These are phyloP conservation scores for Acanthacorydalis orientalis DNA, from an alignment of 2,888 invertebrate genomes.

Conservation along the genomic window DNA sequence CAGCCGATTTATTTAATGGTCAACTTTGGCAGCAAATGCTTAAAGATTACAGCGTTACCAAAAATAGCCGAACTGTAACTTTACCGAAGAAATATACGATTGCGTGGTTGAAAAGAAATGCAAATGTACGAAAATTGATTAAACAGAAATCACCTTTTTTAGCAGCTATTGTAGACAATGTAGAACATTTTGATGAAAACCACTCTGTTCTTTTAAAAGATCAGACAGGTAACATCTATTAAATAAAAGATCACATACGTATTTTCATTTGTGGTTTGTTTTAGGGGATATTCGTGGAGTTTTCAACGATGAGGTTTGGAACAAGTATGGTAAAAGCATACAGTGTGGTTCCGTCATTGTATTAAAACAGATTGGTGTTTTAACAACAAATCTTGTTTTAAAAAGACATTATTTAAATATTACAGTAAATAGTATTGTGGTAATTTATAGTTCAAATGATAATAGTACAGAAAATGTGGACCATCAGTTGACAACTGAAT, in stretches of 20 bases:
- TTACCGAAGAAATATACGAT: conserved; percentile 17
- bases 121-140: conserved; percentile 13
- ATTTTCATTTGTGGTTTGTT: conserved; percentile 5
- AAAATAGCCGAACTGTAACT: neutral
- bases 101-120: conserved; percentile 18
- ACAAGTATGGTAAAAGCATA: conserved; percentile 15
- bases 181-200: conserved; percentile 10
- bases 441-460: conserved; percentile 13
- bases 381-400: conserved; percentile 11
- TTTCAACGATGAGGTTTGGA: conserved; percentile 17
- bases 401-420: conserved; percentile 18
- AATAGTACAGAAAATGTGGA: neutral
- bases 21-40: neutral
- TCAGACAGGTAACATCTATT: neutral
- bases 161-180: conserved; percentile 17
- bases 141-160: conserved; percentile 20
- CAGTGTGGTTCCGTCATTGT: conserved; percentile 18
- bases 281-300: conserved; percentile 19
- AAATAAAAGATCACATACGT: neutral
- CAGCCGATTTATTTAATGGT: neutral
- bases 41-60: neutral
- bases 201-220: neutral
- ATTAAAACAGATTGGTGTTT: conserved; percentile 17
- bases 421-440: conserved; percentile 18
- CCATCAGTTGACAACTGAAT: too few relatives aligned